Evolutionary conservation across 2,888 invertebrate species (phyloP).

Genomic region (Spisula subtruncata): DNA sequence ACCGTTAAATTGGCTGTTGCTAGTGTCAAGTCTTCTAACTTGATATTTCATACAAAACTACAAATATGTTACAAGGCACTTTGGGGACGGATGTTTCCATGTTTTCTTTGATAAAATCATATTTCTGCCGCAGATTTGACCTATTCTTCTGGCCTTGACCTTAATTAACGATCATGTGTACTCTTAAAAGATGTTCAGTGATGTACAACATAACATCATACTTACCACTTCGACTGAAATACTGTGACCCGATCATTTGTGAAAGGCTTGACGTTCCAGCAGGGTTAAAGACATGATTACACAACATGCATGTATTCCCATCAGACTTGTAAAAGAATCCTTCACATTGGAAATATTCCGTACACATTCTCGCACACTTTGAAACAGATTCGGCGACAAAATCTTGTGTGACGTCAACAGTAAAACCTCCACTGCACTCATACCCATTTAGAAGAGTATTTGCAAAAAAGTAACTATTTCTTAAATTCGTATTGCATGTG

Average conservation of each 20-base stretch:
- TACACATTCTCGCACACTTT: not conserved
- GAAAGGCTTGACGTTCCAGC: not conserved
- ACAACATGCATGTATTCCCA: not conserved
- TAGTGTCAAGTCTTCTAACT: too few species aligned
- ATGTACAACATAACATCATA: not conserved
- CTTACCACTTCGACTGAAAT: conserved; percentile 2
- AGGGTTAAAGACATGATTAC: not conserved
- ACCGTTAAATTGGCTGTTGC: too few species aligned
- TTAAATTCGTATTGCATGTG: not conserved
- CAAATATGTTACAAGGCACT: too few species aligned
- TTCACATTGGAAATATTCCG: not conserved
- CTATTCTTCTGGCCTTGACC: too few species aligned
- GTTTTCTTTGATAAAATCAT: too few species aligned
- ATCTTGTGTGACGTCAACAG: not conserved
- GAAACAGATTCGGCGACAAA: not conserved
- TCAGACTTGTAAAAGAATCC: not conserved
- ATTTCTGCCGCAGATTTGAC: not conserved
- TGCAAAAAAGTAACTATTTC: not conserved
- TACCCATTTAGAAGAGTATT: not conserved
- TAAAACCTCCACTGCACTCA: not conserved
- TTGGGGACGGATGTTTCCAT: too few species aligned
- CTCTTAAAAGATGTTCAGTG: too few species aligned
- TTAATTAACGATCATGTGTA: too few species aligned
- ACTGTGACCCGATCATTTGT: not conserved
- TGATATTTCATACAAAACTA: too few species aligned